Conservation (phyloP, 2,888 invertebrate genomes). For the Heliconius cydno region DNA sequence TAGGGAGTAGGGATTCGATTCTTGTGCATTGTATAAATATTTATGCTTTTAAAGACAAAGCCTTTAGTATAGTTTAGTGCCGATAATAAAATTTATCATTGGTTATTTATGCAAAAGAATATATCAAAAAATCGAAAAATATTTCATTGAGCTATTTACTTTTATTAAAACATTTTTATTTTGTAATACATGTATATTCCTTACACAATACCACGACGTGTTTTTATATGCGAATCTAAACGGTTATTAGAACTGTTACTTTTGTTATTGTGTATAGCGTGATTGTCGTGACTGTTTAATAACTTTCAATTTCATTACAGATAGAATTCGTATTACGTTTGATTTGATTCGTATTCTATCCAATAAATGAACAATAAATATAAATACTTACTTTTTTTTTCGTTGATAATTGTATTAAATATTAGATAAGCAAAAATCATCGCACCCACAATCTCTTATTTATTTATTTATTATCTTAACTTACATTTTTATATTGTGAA, state of each 20-base stretch:
- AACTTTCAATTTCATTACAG: constrained; percentile 46
- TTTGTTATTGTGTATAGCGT: constrained; percentile 25
- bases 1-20: background rate
- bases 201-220: background rate
- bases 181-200: background rate
- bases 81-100: background rate
- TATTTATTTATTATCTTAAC: too few relatives aligned
- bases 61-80: background rate
- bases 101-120: background rate
- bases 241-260: constrained; percentile 1
- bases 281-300: constrained; percentile 39
- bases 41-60: background rate
- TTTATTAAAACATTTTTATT: background rate
- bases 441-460: too few relatives aligned
- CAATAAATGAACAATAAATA: background rate
- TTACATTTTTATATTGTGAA: too few relatives aligned
- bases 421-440: too few relatives aligned
- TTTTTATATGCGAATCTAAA: background rate
- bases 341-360: too few relatives aligned
- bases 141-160: too few relatives aligned
- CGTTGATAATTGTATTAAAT: background rate
- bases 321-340: constrained; percentile 16
- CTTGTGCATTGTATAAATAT: background rate
- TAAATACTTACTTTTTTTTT: background rate
- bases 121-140: background rate